Base-by-base conservation (phyloP, 2,113 vertebrate genomes). In the Mesocricetus auratus region DNA sequence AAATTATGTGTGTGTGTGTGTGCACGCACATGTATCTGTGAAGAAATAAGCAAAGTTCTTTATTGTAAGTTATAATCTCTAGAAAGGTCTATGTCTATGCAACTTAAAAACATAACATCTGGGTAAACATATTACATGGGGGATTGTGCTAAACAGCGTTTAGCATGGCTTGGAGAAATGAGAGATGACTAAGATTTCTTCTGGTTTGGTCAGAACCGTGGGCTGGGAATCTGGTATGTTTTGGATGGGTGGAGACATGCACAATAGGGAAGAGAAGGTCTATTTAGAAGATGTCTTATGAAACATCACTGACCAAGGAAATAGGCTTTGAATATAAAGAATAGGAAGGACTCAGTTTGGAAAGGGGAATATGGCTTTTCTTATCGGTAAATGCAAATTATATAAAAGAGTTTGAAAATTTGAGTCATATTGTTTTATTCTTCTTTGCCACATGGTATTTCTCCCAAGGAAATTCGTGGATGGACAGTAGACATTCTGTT, bases 11-110 rank as follows among this genome's bases (percentile, higher is more conserved):
- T 86, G 22, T 86, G 42, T 66, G 10, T 69, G 4, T n/a, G n/a
- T n/a, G n/a, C n/a, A n/a, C n/a, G n/a, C n/a, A n/a, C n/a, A n/a
- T 85, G 22, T 45, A 5, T 47, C 2, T 86, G 17, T 53, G 15
- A 90, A 31, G 45, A 75, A 62, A 64, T 31, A 2, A 83, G 64
- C 29, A 60, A 87, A 82, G 81, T 17, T 16, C 69, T 60, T 87
- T 91, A n/a, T 86, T 74, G 21, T 1, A 1, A 87, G 31, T 71
- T 68, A 12, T 81, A 24, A 15, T 58, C 24, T 73, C 47, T 60
- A 19, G 36, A 36, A 24, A 81, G 39, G 2, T 9, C 7, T 26
- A 2, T 29, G 17, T 36, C 16, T 79, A 10, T 22, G 1, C 0
- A 2, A 50, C n/a, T 13, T 11, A 29, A 36, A 50, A 60, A 29